Evolutionary conservation across 2,797 vertebrate genomes (phyloP), one percentile per base, ranked within the genome.

Genomic region (Syngnathus acus): DNA sequence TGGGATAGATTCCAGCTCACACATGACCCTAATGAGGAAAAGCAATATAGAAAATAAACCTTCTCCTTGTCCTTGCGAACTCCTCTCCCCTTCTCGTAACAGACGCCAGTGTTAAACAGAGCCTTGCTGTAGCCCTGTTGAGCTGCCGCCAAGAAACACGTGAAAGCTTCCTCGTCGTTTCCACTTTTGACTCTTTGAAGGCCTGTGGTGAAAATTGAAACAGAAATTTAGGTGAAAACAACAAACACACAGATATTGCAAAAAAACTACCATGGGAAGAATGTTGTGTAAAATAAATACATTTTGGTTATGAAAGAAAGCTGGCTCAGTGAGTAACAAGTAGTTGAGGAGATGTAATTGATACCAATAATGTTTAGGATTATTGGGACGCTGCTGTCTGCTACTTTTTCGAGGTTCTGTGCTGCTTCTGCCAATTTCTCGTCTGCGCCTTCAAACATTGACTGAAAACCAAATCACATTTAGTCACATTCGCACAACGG

Each of bases 61-160:
- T 95, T 95, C 21, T 86, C 70, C 50, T 78, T 70, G 81, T 96
- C 84, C 68, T 78, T 89, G 2, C 59, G 3, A 0, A 93, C 93
- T 72, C 96, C 97, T 81, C 89, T 90, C 70, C 96, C 96, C 9
- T 87, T 92, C 84, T 98, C 95, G 0, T 94, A 95, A 86, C 96
- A 98, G 73, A 98, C 91, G 0, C 92, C 97, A 0, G 89, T 72
- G 0, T 98, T 98, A 85, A 94, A 98, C 81, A 97, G 95, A 42
- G 95, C 95, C 82, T 98, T 98, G 85, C 77, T 89, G 88, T 98
- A 98, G 68, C 92, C 91, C 0, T 84, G 92, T 57, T 91, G 87
- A 9, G 96, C 95, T 2, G 95, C 92, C 77, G 92, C 89, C 38
- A 87, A 81, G 82, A 99, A 99, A 84, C 92, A 96, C 69, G 82